Evolutionary conservation across 2,113 vertebrate genomes (phyloP).

Genomic region (Anarrhichthys ocellatus): DNA sequence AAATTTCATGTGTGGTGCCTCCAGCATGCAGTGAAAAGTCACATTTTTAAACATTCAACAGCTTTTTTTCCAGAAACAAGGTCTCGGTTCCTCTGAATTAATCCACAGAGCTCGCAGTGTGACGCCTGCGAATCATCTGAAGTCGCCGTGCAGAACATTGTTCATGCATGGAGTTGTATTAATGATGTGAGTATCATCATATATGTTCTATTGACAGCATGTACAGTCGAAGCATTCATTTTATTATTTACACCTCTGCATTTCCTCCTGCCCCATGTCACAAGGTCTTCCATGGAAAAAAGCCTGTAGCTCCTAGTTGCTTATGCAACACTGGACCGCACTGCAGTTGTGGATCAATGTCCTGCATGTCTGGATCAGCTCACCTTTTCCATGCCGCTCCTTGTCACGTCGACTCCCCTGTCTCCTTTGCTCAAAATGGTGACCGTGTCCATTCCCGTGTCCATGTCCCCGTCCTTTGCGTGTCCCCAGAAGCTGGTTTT

Average conservation of each 20-base stretch:
- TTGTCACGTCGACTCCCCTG: slow-evolving; percentile 86
- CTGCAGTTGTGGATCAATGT: background rate
- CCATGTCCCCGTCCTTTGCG: slow-evolving; percentile 84
- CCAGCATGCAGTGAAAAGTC: background rate
- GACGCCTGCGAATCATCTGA: background rate
- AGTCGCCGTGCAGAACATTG: background rate
- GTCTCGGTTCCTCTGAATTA: background rate
- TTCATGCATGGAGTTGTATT: background rate
- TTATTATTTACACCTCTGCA: background rate
- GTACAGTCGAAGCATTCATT: background rate
- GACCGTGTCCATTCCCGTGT: slow-evolving; percentile 67
- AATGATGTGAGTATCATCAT: background rate
- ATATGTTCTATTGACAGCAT: background rate
- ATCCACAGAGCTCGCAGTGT: background rate
- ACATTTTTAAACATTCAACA: background rate
- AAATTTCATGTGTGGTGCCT: background rate
- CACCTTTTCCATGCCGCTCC: slow-evolving; percentile 82
- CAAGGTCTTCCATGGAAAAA: background rate
- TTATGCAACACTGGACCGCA: background rate
- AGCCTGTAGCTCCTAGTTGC: background rate
- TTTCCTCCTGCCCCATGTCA: background rate
- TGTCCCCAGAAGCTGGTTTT: slow-evolving; percentile 81
- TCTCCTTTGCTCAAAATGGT: slow-evolving; percentile 79
- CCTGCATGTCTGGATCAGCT: slow-evolving; percentile 5
- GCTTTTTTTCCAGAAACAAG: background rate